phyloP scores from a whole-genome alignment of 2,797 vertebrate genomes.

The Sebastes steindachneri region DNA sequence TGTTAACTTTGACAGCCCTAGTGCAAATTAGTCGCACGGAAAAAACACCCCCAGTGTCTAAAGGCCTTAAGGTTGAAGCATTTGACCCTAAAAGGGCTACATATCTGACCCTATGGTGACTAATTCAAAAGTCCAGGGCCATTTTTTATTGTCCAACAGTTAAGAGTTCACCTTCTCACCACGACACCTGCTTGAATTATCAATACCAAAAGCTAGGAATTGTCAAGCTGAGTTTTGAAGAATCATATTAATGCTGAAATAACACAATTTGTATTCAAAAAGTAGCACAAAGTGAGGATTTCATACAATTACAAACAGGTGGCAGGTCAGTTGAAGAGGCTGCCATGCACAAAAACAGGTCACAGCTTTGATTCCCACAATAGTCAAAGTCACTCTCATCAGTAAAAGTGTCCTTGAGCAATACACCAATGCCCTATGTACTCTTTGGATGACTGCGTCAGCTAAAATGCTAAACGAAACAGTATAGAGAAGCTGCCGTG shows the following conservation, averaged over 20 bases:
- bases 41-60: neutral
- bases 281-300: neutral
- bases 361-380: neutral
- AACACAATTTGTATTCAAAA: neutral
- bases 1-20: no score
- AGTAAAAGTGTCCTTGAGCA: neutral
- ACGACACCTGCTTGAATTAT: neutral
- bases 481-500: neutral
- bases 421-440: accelerated
- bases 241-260: neutral
- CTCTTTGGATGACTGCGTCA: neutral
- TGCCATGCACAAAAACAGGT: neutral
- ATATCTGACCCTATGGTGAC: neutral
- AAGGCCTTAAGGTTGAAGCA: neutral
- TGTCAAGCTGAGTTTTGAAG: neutral
- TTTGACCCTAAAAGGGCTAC: neutral
- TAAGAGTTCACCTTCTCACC: neutral
- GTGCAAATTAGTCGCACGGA: neutral
- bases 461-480: neutral
- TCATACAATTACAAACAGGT: neutral
- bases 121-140: neutral
- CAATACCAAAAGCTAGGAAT: neutral
- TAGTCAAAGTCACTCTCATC: neutral
- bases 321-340: neutral
- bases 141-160: neutral